These are phyloP conservation scores for Achlya flavicornis DNA, from an alignment of 2,888 invertebrate species.

Conservation along the genomic window DNA sequence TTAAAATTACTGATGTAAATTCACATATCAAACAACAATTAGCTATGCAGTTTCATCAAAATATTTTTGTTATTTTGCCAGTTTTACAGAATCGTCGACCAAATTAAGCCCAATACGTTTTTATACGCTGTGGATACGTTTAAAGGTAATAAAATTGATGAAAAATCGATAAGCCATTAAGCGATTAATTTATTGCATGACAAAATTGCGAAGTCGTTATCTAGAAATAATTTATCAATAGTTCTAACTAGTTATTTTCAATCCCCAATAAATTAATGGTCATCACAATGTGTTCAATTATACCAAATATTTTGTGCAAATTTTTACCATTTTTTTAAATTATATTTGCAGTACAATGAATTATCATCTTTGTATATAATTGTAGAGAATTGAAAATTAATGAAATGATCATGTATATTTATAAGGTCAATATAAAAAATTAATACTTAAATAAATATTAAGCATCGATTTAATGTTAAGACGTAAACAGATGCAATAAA, in stretches of 20 bases:
- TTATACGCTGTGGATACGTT: not conserved
- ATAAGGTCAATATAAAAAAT: conserved; percentile 38
- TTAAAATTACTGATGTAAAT: not conserved
- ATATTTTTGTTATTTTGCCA: too few relatives aligned
- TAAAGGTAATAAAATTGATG: not conserved
- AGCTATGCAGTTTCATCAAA: too few relatives aligned
- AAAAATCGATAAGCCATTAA: not conserved
- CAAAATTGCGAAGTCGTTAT: not conserved
- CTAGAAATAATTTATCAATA: conserved; percentile 15
- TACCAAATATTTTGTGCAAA: conserved; percentile 75
- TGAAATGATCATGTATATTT: conserved; percentile 44
- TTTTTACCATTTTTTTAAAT: conserved; percentile 48
- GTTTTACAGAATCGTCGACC: conserved; percentile 23
- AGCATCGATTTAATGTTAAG: conserved; percentile 36
- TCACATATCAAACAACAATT: not conserved
- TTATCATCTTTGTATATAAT: conserved; percentile 55
- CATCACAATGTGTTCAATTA: conserved; percentile 80
- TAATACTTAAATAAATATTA: conserved; percentile 31
- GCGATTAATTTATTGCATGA: conserved; percentile 12
- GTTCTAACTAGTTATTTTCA: conserved; percentile 26
- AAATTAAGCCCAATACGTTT: conserved; percentile 25
- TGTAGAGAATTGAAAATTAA: conserved; percentile 40
- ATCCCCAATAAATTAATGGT: conserved; percentile 37
- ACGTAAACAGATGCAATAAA: conserved; percentile 42
- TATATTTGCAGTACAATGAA: conserved; percentile 50